Percentiles rank a stretch among this genome's conserved stretches.
These are phyloP conservation scores for Holothuria scabra DNA, from an alignment of 53 echinoderm and acorn worm genomes.

Conservation along the genomic window DNA sequence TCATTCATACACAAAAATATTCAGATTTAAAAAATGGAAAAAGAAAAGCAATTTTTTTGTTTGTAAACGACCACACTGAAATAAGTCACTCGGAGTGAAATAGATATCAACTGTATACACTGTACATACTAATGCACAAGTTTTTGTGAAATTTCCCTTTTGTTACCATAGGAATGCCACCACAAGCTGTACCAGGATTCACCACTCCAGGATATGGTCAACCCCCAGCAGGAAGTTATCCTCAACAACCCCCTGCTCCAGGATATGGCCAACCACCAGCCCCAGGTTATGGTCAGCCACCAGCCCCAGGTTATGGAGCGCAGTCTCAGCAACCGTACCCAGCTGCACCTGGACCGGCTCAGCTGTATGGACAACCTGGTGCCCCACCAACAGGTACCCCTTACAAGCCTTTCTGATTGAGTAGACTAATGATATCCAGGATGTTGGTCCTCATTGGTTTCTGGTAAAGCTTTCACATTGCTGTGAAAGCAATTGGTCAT, in stretches of 20 bases:
- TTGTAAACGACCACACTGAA: too few species aligned
- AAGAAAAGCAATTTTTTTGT: too few species aligned
- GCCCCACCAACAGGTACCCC: conserved; percentile 41
- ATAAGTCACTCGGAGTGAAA: too few species aligned
- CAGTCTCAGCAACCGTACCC: conserved; percentile 4
- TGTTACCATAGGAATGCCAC: conserved; percentile 52
- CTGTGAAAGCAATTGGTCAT: background rate
- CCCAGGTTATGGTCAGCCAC: conserved; percentile 54
- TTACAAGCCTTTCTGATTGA: conserved; percentile 35
- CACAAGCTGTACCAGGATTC: conserved; percentile 60
- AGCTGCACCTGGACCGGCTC: background rate
- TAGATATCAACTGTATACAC: too few species aligned
- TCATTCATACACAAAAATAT: too few species aligned
- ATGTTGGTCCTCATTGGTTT: background rate
- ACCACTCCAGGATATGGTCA: conserved; percentile 54
- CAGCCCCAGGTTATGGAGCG: conserved; percentile 24
- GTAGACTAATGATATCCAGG: background rate
- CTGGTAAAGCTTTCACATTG: background rate
- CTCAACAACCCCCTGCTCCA: conserved; percentile 27
- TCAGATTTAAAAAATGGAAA: too few species aligned
- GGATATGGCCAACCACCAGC: conserved; percentile 54
- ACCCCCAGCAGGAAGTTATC: conserved; percentile 50
- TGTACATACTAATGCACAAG: too few species aligned
- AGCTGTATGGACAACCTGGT: conserved; percentile 16
- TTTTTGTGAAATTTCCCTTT: background rate